Conservation (phyloP, 1,140 invertebrate genomes). For the Steinernema khuongi region DNA sequence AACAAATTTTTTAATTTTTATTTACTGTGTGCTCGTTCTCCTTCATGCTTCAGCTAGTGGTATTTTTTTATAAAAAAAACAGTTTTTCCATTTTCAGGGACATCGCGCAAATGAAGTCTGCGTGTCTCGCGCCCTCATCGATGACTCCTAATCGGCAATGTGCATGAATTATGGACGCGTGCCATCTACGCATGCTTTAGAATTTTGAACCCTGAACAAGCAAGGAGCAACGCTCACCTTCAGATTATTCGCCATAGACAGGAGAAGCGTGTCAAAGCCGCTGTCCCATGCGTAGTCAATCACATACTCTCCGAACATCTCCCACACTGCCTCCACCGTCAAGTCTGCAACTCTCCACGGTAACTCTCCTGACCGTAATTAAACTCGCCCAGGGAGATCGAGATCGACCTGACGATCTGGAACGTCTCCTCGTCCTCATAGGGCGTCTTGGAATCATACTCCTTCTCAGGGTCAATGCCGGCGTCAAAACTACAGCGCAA, state of each 20-base stretch:
- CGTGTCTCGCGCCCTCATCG: not conserved
- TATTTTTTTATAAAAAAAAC: not conserved
- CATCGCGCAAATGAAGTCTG: not conserved
- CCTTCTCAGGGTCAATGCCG: constrained; percentile 25
- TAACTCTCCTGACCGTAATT: not conserved
- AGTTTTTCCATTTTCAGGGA: constrained; percentile 10
- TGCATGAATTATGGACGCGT: not conserved
- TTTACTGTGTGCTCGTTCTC: not conserved
- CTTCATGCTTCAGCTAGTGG: not conserved
- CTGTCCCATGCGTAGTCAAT: constrained; percentile 37
- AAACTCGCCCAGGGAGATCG: constrained; percentile 26
- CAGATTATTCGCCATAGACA: constrained; percentile 33
- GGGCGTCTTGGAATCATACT: constrained; percentile 31
- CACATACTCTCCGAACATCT: constrained; percentile 35
- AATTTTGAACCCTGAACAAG: constrained; percentile 16
- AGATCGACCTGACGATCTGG: constrained; percentile 28
- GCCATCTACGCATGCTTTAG: not conserved
- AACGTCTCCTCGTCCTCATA: constrained; percentile 39
- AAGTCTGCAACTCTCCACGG: constrained; percentile 22
- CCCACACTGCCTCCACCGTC: constrained; percentile 36
- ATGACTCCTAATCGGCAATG: not conserved
- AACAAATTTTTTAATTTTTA: not conserved
- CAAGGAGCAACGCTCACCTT: constrained; percentile 16
- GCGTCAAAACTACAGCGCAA: constrained; percentile 30
- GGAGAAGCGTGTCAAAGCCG: constrained; percentile 35